Conservation (phyloP, 2,797 vertebrate species). For the Myotis findleyi region DNA sequence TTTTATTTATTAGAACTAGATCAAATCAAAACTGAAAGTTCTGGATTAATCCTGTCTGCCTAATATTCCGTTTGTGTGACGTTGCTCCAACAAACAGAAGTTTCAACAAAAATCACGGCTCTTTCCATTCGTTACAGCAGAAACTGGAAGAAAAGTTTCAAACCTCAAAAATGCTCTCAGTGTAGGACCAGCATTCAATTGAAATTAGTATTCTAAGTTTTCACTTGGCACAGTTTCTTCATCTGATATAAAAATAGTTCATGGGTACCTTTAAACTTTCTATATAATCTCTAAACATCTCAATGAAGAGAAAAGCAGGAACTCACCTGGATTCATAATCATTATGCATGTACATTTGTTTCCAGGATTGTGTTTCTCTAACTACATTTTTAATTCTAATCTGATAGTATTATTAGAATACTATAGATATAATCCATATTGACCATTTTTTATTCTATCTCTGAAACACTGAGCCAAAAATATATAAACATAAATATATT, state of each 20-base stretch:
- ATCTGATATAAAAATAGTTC: conserved; percentile 43
- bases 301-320: background rate
- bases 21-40: background rate
- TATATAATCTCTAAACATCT: background rate
- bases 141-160: conserved; percentile 2
- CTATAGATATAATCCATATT: background rate
- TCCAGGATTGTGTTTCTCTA: background rate
- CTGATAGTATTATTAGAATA: background rate
- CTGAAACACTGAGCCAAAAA: background rate
- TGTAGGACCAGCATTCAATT: background rate
- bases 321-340: background rate
- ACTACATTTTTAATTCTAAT: background rate
- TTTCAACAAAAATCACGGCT: background rate
- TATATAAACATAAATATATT: background rate
- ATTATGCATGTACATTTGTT: background rate
- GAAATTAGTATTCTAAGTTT: conserved; percentile 38
- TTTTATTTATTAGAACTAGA: background rate
- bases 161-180: background rate
- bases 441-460: background rate
- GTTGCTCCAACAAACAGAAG: background rate
- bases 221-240: background rate
- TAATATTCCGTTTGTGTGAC: background rate
- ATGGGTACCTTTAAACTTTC: background rate
- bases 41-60: background rate
- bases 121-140: background rate